phyloP scores from a whole-genome alignment of 1,140 invertebrate genomes.

The Saccostrea cuccullata region DNA sequence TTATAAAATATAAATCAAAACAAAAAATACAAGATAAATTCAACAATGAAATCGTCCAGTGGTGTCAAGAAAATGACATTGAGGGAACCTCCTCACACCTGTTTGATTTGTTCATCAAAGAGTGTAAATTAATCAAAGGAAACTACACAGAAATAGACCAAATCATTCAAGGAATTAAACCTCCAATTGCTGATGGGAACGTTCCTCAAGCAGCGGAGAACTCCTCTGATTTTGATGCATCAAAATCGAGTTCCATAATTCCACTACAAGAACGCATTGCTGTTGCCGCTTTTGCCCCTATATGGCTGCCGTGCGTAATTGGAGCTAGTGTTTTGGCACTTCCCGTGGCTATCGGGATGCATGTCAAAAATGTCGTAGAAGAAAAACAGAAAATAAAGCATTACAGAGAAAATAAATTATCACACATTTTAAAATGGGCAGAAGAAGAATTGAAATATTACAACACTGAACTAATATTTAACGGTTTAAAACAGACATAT shows the following conservation, averaged over 20 bases:
- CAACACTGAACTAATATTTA: slow-evolving; percentile 44
- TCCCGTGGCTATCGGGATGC: slow-evolving; percentile 58
- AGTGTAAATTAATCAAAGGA: slow-evolving; percentile 54
- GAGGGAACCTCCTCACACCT: slow-evolving; percentile 41
- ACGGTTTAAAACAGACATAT: slow-evolving; percentile 53
- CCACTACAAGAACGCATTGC: slow-evolving; percentile 59
- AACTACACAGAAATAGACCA: slow-evolving; percentile 54
- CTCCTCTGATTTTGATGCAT: background rate
- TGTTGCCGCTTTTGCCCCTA: slow-evolving; percentile 56
- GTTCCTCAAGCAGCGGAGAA: background rate
- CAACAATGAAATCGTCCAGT: slow-evolving; percentile 45
- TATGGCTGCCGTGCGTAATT: slow-evolving; percentile 61
- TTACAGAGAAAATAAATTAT: slow-evolving; percentile 51
- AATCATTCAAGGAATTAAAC: slow-evolving; percentile 40
- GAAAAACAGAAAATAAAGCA: slow-evolving; percentile 36
- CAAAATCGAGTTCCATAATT: slow-evolving; percentile 42
- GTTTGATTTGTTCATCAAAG: slow-evolving; percentile 48
- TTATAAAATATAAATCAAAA: slow-evolving; percentile 55
- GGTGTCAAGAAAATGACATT: slow-evolving; percentile 48
- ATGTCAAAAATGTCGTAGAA: slow-evolving; percentile 48
- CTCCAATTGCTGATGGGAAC: slow-evolving; percentile 6
- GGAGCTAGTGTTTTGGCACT: slow-evolving; percentile 54
- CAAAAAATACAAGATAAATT: slow-evolving; percentile 50
- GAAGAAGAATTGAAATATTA: slow-evolving; percentile 41
- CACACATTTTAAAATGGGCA: slow-evolving; percentile 56